These are phyloP conservation scores for Ferdinandea cuprea DNA, from an alignment of 2,888 invertebrate species.

Conservation along the genomic window DNA sequence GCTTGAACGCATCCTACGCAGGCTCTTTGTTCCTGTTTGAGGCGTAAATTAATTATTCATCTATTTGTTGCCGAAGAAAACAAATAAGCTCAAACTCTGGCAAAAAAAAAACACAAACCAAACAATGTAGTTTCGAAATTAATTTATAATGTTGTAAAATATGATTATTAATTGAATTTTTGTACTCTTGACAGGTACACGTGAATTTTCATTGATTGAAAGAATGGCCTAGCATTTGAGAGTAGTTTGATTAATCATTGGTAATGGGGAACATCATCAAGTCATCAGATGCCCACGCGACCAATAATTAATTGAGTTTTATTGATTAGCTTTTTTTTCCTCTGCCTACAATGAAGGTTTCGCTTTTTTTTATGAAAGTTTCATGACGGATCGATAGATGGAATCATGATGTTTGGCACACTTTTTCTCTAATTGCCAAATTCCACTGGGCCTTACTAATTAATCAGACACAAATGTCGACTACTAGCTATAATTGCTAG, in stretches of 20 bases:
- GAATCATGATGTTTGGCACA: constrained; percentile 47
- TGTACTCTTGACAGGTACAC: constrained; percentile 65
- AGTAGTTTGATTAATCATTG: constrained; percentile 64
- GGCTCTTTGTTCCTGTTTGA: constrained; percentile 19
- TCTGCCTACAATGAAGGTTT: constrained; percentile 20
- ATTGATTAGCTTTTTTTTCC: constrained; percentile 49
- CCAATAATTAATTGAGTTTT: constrained; percentile 59
- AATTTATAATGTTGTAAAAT: constrained; percentile 65
- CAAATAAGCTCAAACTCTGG: constrained; percentile 4
- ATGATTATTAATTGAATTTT: constrained; percentile 70
- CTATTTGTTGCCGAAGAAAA: constrained; percentile 36
- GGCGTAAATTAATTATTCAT: constrained; percentile 64
- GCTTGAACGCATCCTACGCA: constrained; percentile 56
- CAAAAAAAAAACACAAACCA: constrained; percentile 37
- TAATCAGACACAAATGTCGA: not conserved
- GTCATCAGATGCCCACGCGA: constrained; percentile 66
- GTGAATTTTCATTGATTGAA: constrained; percentile 46
- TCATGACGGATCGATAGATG: constrained; percentile 49
- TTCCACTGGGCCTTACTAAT: not conserved
- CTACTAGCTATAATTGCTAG: too few species aligned
- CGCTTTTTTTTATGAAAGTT: constrained; percentile 67
- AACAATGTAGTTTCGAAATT: constrained; percentile 38
- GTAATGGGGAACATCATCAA: constrained; percentile 63
- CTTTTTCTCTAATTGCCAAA: constrained; percentile 28
- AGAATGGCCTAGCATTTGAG: constrained; percentile 11